Percentiles rank a stretch among this genome's conserved stretches.
phyloP scores from a whole-genome alignment of 2,888 invertebrate species.

The Drosophila nigritarsus region DNA sequence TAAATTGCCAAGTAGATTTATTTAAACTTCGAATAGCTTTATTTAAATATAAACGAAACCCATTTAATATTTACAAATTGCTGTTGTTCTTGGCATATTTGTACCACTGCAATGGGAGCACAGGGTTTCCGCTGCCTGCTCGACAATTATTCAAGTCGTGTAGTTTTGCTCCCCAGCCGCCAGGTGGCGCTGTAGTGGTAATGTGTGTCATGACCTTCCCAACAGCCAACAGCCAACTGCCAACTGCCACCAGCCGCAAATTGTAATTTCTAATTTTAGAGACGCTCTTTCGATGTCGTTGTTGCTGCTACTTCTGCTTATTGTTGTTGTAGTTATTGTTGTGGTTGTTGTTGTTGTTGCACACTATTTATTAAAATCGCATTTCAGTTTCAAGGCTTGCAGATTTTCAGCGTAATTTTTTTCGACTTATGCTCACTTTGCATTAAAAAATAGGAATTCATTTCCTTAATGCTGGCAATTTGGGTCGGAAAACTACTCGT shows the following conservation, averaged over 20 bases:
- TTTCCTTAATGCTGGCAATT: slow-evolving; percentile 71
- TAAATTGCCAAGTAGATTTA: not conserved
- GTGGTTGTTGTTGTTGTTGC: slow-evolving; percentile 20
- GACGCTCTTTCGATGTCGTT: slow-evolving; percentile 31
- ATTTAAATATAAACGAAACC: not conserved
- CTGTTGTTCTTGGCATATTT: not conserved
- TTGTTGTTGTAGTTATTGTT: slow-evolving; percentile 11
- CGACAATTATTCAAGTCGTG: slow-evolving; percentile 62
- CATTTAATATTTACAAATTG: slow-evolving; percentile 6
- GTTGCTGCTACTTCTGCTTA: not conserved
- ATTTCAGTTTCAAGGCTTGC: slow-evolving; percentile 49
- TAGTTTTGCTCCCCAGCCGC: slow-evolving; percentile 38
- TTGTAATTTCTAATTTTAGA: slow-evolving; percentile 68
- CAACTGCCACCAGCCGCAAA: slow-evolving; percentile 52
- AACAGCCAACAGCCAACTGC: slow-evolving; percentile 30
- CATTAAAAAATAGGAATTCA: slow-evolving; percentile 61
- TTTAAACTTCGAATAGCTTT: not conserved
- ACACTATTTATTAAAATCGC: slow-evolving; percentile 70
- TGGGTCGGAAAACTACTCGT: slow-evolving; percentile 59
- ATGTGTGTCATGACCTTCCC: slow-evolving; percentile 67
- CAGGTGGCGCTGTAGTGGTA: slow-evolving; percentile 43
- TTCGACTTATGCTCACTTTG: slow-evolving; percentile 30
- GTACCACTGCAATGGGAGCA: slow-evolving; percentile 14
- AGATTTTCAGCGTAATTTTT: slow-evolving; percentile 19
- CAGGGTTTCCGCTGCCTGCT: slow-evolving; percentile 18